Percentiles rank a stretch among this genome's conserved stretches.
phyloP scores from a whole-genome alignment of 2,797 vertebrate genomes.

The Acomys russatus region DNA sequence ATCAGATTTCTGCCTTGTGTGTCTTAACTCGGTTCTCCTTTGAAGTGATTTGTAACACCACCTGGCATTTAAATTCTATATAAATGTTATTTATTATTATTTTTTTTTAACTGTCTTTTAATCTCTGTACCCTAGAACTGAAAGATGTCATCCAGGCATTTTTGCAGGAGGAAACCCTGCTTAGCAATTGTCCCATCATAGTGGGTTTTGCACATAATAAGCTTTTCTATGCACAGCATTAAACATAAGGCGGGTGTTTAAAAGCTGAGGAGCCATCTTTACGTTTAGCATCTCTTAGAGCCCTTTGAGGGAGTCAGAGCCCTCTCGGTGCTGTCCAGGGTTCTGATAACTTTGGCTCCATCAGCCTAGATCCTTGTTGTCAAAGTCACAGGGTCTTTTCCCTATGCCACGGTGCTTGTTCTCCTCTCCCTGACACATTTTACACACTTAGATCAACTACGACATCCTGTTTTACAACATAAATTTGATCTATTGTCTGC shows the following conservation, averaged over 20 bases:
- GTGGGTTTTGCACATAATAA: neutral
- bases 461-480: neutral
- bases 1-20: neutral
- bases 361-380: neutral
- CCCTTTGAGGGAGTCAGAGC: neutral
- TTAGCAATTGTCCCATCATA: neutral
- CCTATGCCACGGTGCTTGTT: neutral
- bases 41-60: neutral
- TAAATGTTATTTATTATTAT: neutral
- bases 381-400: neutral
- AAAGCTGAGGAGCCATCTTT: neutral
- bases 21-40: neutral
- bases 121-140: neutral
- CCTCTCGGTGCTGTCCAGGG: conserved; percentile 87
- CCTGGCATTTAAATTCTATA: neutral
- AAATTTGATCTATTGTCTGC: neutral
- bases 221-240: neutral
- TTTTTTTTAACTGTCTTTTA: neutral
- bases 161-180: neutral
- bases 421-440: neutral
- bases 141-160: neutral
- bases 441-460: neutral
- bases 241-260: neutral
- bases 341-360: conserved; percentile 80
- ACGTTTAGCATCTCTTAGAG: neutral